Conservation (phyloP, 2,888 invertebrate species). For the Eugnorisma glareosa region DNA sequence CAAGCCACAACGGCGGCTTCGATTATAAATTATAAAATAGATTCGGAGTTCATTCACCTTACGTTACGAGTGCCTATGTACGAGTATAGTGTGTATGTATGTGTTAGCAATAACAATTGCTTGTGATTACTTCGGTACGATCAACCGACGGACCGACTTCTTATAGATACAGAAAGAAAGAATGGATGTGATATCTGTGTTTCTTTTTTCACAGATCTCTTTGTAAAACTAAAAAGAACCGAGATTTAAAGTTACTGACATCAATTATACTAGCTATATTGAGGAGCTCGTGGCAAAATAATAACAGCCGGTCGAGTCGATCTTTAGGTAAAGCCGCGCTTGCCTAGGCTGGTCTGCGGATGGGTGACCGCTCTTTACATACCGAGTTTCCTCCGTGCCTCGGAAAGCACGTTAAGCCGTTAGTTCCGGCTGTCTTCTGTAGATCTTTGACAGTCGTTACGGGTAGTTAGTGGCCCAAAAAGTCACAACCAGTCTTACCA, state of each 20-base stretch:
- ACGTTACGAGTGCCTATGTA: constrained; percentile 11
- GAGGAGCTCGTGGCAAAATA: too few relatives aligned
- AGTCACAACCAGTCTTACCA: too few relatives aligned
- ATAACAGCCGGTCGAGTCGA: too few relatives aligned
- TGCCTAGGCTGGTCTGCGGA: too few relatives aligned
- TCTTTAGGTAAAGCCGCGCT: too few relatives aligned
- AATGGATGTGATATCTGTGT: constrained; percentile 45
- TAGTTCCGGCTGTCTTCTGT: too few relatives aligned
- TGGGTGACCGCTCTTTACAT: too few relatives aligned
- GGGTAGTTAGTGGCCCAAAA: too few relatives aligned
- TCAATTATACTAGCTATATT: too few relatives aligned
- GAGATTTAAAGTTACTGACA: not conserved
- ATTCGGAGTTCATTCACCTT: constrained; percentile 65
- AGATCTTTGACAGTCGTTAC: too few relatives aligned
- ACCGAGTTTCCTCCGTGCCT: too few relatives aligned
- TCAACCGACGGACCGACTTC: constrained; percentile 45
- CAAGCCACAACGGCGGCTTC: constrained; percentile 33
- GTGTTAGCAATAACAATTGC: constrained; percentile 75
- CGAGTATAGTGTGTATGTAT: constrained; percentile 26
- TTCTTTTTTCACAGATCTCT: not conserved
- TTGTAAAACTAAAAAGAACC: not conserved
- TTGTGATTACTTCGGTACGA: constrained; percentile 80
- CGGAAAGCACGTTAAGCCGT: too few relatives aligned
- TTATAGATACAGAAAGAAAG: constrained; percentile 33
- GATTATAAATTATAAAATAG: constrained; percentile 58